Evolutionary conservation across 2,797 vertebrate species (phyloP), one percentile per base, ranked within the genome.

Genomic region (Sebastes nivosus): DNA sequence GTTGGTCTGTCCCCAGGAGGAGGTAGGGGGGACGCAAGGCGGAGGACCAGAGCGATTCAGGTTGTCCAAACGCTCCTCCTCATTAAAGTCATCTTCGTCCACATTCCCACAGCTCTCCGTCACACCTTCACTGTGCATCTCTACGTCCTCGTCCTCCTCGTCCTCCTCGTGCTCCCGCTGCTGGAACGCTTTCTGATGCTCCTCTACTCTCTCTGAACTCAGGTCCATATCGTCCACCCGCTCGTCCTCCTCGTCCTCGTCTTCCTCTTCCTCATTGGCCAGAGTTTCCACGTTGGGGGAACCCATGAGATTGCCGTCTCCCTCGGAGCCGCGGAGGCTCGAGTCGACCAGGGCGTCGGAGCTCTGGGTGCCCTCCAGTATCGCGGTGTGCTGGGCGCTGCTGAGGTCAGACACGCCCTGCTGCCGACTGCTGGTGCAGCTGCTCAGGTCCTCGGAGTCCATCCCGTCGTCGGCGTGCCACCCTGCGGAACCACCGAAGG

Each of bases 261-360:
- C 95, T 2, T 94, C 94, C 5, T 95, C 95, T 25, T 95, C 95
- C 77, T 96, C 95, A 13, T 95, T 95, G 54, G 95, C 95, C 12
- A 95, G 60, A 9, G 94, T 94, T 81, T 95, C 94, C 22, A 96
- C 93, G 6, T 95, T 95, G 38, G 96, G 95, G 18, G 95, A 96
- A 6, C 94, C 88, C 88, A 94, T 94, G 52, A 95, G 90, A 8
- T 93, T 93, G 0, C 89, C 72, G 2, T 95, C 94, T 25, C 94
- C 94, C 72, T 95, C 94, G 0, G 94, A 95, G 30, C 94, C 94
- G 1, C 93, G 89, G 10, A 94, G 86, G 60, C 93, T 94, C 2
- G 91, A 92, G 84, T 95, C 95, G 0, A 94, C 80, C 73, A 95
- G 71, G 18, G 94, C 94, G 14, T 95, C 94, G 0, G 93, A 94